These are phyloP conservation scores for Holacanthella duospinosa DNA, from an alignment of 2,888 invertebrate species.

Conservation along the genomic window DNA sequence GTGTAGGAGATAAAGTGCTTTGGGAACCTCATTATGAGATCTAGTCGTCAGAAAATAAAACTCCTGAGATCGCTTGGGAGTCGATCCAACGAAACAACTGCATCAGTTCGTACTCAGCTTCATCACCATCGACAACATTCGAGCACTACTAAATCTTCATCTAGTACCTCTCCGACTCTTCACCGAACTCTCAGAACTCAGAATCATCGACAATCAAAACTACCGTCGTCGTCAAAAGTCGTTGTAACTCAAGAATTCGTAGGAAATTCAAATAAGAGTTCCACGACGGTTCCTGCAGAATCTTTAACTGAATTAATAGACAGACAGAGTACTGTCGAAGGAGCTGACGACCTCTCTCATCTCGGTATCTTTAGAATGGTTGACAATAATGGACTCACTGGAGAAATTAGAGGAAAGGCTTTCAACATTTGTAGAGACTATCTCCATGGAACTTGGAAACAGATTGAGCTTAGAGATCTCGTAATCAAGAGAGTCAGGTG, in stretches of 20 bases:
- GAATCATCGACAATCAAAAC: not conserved
- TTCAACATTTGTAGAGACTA: conserved; percentile 79
- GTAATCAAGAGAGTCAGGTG: conserved; percentile 75
- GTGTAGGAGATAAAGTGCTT: no score
- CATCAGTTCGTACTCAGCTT: conserved; percentile 14
- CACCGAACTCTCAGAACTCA: conserved; percentile 13
- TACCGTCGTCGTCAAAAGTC: not conserved
- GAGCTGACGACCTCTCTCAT: not conserved
- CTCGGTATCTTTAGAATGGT: conserved; percentile 14
- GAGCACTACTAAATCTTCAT: conserved; percentile 5
- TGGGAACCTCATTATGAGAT: conserved; percentile 35
- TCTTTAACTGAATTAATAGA: not conserved
- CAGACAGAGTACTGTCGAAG: no score
- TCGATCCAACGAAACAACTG: conserved; percentile 18
- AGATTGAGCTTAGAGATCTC: conserved; percentile 63
- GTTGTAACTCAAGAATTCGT: not conserved
- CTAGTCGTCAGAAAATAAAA: conserved; percentile 36
- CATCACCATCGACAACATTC: conserved; percentile 11
- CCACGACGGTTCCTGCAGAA: not conserved
- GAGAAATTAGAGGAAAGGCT: conserved; percentile 71
- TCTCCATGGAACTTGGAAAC: conserved; percentile 81
- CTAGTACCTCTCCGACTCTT: conserved; percentile 2
- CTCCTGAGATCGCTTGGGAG: conserved; percentile 36
- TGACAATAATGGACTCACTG: conserved; percentile 11
- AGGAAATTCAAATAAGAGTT: not conserved